phyloP scores from a whole-genome alignment of 2,888 invertebrate genomes.

The Ditylenchus weischeri region DNA sequence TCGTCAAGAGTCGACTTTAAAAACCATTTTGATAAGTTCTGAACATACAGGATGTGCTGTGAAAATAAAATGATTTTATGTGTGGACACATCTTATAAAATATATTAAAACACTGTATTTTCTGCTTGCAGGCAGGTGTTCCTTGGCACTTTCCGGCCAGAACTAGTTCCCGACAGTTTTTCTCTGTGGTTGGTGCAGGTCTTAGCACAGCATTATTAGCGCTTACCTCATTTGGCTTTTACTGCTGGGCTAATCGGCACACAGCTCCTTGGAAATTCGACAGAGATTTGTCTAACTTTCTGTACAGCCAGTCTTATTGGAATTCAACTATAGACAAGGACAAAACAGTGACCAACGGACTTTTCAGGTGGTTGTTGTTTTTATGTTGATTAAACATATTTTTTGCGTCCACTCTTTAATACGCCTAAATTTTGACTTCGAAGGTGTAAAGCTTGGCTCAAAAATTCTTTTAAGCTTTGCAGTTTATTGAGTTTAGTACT shows the following conservation, averaged over 20 bases:
- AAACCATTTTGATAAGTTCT: no score
- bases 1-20: no score
- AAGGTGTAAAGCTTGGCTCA: no score
- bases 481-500: no score
- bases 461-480: no score
- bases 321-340: constrained; percentile 1
- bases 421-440: no score
- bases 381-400: no score
- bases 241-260: constrained; percentile 28
- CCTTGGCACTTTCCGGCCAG: constrained; percentile 28
- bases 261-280: constrained; percentile 9
- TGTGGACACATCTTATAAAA: no score
- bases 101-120: no score
- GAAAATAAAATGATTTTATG: no score
- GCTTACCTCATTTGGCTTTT: constrained; percentile 30
- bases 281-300: background rate
- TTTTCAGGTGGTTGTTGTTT: background rate
- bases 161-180: constrained; percentile 20
- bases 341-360: background rate
- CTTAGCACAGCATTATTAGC: constrained; percentile 23
- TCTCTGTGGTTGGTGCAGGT: constrained; percentile 31
- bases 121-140: constrained; percentile 22
- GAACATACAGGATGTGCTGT: no score
- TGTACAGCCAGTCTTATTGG: constrained; percentile 5
- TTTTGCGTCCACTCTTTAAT: no score